Conservation (phyloP, 2,113 vertebrate genomes). For the Ginglymostoma cirratum region DNA sequence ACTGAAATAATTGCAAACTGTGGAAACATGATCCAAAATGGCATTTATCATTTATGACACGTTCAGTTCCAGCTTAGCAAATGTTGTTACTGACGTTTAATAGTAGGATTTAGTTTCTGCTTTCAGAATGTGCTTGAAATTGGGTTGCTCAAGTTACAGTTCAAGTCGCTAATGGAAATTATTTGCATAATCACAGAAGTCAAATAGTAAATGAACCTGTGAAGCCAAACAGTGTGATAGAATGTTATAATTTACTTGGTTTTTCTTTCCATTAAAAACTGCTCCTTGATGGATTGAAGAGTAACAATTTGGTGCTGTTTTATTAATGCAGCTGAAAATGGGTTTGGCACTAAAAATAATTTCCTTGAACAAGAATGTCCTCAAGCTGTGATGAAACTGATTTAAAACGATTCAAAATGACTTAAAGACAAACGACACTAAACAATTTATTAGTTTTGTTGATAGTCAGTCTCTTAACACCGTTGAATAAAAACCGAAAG, state of each 20-base stretch:
- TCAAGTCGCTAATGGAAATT: neutral
- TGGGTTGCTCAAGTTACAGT: neutral
- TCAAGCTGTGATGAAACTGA: neutral
- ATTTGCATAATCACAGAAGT: neutral
- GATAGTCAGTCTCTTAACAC: neutral
- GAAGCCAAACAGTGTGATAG: neutral
- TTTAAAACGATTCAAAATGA: neutral
- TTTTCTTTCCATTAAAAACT: neutral
- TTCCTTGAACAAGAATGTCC: neutral
- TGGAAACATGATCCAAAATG: neutral
- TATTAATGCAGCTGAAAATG: neutral
- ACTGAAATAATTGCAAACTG: neutral
- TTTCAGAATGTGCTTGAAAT: neutral
- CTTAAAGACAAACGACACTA: neutral
- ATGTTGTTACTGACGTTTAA: neutral
- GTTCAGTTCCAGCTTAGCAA: neutral
- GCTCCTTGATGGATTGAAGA: neutral
- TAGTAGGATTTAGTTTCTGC: neutral
- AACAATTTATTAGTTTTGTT: neutral
- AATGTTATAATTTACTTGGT: neutral
- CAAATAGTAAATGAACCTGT: neutral
- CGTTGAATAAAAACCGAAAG: too few relatives aligned
- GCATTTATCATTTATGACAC: neutral
- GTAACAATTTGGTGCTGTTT: neutral
- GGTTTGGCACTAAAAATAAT: neutral